Conservation (phyloP, 2,113 vertebrate genomes). For the Eurystomus gularis region DNA sequence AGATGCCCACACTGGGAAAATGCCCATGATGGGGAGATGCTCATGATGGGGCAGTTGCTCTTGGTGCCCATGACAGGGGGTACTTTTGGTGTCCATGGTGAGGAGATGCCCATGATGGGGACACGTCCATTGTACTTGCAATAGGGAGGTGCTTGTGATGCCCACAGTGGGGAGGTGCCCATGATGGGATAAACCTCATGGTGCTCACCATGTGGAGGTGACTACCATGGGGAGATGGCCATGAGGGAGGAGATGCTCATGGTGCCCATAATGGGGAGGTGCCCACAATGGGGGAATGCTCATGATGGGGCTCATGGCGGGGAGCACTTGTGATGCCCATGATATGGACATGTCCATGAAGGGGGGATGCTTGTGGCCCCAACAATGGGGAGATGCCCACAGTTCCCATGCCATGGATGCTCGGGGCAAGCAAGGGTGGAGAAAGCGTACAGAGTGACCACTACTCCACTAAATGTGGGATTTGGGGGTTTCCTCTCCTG, state of each 20-base stretch:
- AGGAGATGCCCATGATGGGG: neutral
- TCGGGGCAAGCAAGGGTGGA: too few relatives aligned
- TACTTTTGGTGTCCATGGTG: neutral
- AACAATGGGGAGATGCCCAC: too few relatives aligned
- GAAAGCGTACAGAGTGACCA: too few relatives aligned
- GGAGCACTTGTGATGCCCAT: neutral
- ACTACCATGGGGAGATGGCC: neutral
- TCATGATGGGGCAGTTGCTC: neutral
- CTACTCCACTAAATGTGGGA: too few relatives aligned
- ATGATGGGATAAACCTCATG: too few relatives aligned
- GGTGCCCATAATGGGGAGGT: neutral
- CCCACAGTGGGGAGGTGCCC: neutral
- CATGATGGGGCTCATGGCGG: neutral
- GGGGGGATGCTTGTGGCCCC: neutral
- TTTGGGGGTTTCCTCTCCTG: neutral
- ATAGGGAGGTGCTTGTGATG: too few relatives aligned
- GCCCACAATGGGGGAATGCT: neutral
- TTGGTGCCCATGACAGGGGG: neutral
- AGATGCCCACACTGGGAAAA: too few relatives aligned
- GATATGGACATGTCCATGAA: too few relatives aligned
- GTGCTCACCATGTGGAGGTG: accelerated
- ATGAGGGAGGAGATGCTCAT: neutral
- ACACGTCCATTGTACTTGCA: too few relatives aligned
- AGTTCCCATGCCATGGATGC: neutral
- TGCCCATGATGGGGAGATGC: too few relatives aligned